Percentiles rank a stretch among this genome's conserved stretches.
phyloP scores from a whole-genome alignment of 1,140 invertebrate genomes.

The Zaprionus taronus region DNA sequence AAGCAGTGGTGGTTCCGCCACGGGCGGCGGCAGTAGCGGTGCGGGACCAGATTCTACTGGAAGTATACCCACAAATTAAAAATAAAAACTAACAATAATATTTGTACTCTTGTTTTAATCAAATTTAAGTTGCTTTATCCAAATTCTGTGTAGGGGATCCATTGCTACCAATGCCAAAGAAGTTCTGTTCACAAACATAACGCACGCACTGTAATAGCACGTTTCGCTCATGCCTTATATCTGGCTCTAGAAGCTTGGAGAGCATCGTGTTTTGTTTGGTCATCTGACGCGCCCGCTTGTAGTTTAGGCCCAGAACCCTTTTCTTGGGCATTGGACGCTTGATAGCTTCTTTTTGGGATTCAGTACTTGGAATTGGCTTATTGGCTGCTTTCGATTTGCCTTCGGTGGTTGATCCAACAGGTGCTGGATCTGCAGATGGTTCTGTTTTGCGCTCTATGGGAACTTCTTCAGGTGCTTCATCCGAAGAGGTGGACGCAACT shows the following conservation, averaged over 20 bases:
- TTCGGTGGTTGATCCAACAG: not conserved
- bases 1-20: not conserved
- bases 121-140: slow-evolving; percentile 11
- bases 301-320: slow-evolving; percentile 69
- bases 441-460: slow-evolving; percentile 51
- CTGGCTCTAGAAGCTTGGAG: slow-evolving; percentile 87
- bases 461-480: slow-evolving; percentile 62
- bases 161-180: slow-evolving; percentile 85
- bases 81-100: slow-evolving; percentile 12
- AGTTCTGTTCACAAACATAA: slow-evolving; percentile 89
- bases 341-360: not conserved
- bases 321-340: slow-evolving; percentile 26
- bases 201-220: slow-evolving; percentile 90
- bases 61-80: slow-evolving; percentile 52
- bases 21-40: not conserved
- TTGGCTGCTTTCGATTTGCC: not conserved
- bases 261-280: slow-evolving; percentile 85
- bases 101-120: slow-evolving; percentile 10
- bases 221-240: slow-evolving; percentile 90
- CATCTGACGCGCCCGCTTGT: slow-evolving; percentile 74
- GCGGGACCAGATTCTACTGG: slow-evolving; percentile 36
- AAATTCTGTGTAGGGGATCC: not conserved
- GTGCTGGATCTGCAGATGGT: not conserved
- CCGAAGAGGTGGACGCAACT: not conserved
- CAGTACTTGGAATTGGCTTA: not conserved